Evolutionary conservation across 2,797 vertebrate genomes (phyloP).

Genomic region (Oreochromis grahami): DNA sequence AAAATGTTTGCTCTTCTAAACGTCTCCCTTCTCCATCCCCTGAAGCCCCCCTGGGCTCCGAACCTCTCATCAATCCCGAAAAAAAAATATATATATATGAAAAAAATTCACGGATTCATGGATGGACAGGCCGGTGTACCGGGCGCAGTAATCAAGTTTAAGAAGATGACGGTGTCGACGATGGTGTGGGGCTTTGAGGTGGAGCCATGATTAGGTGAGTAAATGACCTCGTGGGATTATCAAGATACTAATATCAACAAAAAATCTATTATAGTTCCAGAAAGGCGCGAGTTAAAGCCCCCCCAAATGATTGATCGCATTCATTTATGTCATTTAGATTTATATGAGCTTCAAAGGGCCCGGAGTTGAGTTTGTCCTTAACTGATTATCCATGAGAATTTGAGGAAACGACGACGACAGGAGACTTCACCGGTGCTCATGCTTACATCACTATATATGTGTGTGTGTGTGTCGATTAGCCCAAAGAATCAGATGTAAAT

Average conservation of each 20-base stretch:
- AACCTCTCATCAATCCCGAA: not conserved
- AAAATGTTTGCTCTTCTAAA: slow-evolving; percentile 97
- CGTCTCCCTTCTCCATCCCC: slow-evolving; percentile 58
- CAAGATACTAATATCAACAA: not conserved
- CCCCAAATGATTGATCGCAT: slow-evolving; percentile 10
- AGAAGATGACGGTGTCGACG: not conserved
- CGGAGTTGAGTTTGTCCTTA: slow-evolving; percentile 9
- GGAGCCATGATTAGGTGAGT: not conserved
- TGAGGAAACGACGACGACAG: not conserved
- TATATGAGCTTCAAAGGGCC: not conserved
- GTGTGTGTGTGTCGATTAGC: not conserved
- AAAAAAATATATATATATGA: too few species aligned
- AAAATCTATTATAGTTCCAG: not conserved
- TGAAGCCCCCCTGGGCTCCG: not conserved
- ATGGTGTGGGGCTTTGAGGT: not conserved
- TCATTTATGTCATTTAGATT: slow-evolving; percentile 23
- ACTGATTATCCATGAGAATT: slow-evolving; percentile 7
- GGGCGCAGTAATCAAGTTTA: not conserved
- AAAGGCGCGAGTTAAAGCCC: not conserved
- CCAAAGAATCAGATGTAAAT: slow-evolving; percentile 4
- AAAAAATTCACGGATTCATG: not conserved
- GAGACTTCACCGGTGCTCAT: not conserved
- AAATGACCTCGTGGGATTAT: not conserved
- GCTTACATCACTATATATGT: too few species aligned
- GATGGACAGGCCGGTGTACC: not conserved